Base-by-base conservation (phyloP, 2,797 vertebrate species). In the Myripristis murdjan region DNA sequence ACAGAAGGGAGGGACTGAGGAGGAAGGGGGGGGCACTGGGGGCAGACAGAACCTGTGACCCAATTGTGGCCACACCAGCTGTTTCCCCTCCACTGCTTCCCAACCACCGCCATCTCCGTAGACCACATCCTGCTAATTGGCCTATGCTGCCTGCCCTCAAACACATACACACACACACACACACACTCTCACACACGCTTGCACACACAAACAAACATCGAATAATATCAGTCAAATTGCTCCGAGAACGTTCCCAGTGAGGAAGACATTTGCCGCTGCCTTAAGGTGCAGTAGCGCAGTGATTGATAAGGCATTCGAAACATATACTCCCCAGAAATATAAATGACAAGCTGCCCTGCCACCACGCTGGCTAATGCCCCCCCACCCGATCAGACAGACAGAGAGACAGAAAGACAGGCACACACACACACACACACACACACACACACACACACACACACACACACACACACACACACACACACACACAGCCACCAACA, bases 61-160 rank as follows among this genome's bases (percentile, higher is more conserved):
- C 91, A 87, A 75, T 87, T 91, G 89, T 88, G 88, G 86, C 91
- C 87, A 87, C 90, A 89, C 85, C 91, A 94, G 90, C 90, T 92
- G 93, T 93, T 93, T 93, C 87, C 72, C 87, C 82, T 85, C 85
- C 79, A 81, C 79, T 86, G 78, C 83, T 77, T 87, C 78, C 72
- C 83, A 72, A 87, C 84, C 86, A 76, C 87, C 24, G 55, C 74
- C 89, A 87, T 86, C 90, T 87, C 81, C 67, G 77, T 65, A 83
- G 86, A 90, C 86, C 90, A 90, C 91, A 92, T 92, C 91, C 92
- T 87, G 89, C 91, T 94, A 94, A 95, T 95, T 95, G 93, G 93
- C 85, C 89, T 78, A 67, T 18, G 67, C 77, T 39, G 82, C 71
- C 73, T 70, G 18, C 52, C 15, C 23, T 44, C 53, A 39, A 22